A percentile compares a stretch with the other conserved stretches of the same genome.
Conservation (phyloP, 2,888 invertebrate genomes). For the Phorcus lineatus region DNA sequence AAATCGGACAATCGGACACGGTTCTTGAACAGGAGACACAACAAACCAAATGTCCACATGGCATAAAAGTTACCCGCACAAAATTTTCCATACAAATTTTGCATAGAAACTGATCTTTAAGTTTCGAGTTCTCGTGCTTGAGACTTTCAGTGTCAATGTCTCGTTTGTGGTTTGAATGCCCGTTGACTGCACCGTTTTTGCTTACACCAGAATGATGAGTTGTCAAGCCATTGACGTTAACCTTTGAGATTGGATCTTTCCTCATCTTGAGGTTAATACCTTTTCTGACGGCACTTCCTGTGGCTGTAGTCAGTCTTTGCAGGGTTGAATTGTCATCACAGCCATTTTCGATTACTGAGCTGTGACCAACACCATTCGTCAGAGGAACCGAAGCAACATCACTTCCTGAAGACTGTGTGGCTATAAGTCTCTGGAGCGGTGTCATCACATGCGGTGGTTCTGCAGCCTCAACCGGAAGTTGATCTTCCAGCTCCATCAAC, state of each 20-base stretch:
- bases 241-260: neutral
- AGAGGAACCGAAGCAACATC: neutral
- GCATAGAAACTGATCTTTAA: constrained; percentile 1
- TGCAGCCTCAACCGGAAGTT: neutral
- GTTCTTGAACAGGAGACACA: neutral
- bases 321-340: too few species aligned
- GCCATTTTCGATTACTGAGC: neutral
- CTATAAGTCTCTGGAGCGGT: neutral
- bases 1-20: neutral
- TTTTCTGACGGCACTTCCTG: too few species aligned
- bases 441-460: neutral
- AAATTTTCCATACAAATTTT: constrained; percentile 10
- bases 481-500: neutral
- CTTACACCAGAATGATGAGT: neutral
- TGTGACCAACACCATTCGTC: neutral
- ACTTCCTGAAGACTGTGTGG: neutral
- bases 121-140: neutral
- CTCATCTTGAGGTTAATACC: too few species aligned
- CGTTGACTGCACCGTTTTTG: neutral
- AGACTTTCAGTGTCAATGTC: neutral
- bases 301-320: too few species aligned
- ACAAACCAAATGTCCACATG: constrained; percentile 14
- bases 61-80: neutral
- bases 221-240: neutral
- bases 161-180: neutral